phyloP scores from a whole-genome alignment of 2,797 vertebrate genomes.

The Scarus forsteni region DNA sequence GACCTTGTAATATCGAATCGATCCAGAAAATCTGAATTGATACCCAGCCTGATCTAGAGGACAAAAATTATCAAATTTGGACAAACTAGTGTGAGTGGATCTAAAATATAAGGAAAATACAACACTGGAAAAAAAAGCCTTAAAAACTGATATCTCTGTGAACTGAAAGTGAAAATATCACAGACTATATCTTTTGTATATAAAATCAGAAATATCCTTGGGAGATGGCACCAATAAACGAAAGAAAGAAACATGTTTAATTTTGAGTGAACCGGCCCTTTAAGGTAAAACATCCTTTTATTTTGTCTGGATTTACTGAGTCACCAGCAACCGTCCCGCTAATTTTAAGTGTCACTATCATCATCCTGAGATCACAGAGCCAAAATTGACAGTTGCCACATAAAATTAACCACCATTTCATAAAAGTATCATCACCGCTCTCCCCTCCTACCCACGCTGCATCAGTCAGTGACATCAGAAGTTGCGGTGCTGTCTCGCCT shows the following conservation, averaged over 20 bases:
- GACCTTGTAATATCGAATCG: too few species aligned
- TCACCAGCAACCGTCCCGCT: conserved; percentile 14
- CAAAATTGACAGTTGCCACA: conserved; percentile 36
- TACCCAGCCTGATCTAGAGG: too few species aligned
- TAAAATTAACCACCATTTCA: conserved; percentile 48
- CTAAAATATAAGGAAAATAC: too few species aligned
- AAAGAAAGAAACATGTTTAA: background rate
- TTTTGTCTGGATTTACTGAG: conserved; percentile 19
- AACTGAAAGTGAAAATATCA: too few species aligned
- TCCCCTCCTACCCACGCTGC: conserved; percentile 54
- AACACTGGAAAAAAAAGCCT: too few species aligned
- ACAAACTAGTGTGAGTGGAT: too few species aligned
- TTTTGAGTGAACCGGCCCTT: conserved; percentile 7
- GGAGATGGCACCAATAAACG: background rate
- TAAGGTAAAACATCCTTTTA: conserved; percentile 8
- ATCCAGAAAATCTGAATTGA: too few species aligned
- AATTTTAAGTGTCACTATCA: conserved; percentile 34
- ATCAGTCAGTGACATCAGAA: conserved; percentile 64
- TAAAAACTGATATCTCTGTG: too few species aligned
- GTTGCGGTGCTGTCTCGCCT: conserved; percentile 57
- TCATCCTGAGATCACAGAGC: conserved; percentile 32
- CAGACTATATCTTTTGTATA: background rate
- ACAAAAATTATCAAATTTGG: too few species aligned
- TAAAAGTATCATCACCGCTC: conserved; percentile 50
- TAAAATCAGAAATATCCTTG: background rate